These are phyloP conservation scores for Phania funesta DNA, from an alignment of 2,888 invertebrate species.

Conservation along the genomic window DNA sequence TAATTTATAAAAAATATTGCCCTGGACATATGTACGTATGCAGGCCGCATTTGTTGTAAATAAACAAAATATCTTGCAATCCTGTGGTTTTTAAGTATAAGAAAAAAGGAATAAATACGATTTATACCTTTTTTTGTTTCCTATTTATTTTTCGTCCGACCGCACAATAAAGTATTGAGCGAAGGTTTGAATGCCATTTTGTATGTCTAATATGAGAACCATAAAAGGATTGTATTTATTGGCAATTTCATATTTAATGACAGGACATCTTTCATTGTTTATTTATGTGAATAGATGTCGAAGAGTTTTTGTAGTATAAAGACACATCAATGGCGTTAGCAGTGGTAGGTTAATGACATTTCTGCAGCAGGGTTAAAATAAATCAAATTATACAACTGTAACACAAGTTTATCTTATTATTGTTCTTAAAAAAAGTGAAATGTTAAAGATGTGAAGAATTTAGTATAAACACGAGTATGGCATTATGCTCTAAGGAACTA, in stretches of 20 bases:
- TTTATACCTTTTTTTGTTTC: constrained; percentile 66
- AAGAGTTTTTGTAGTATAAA: constrained; percentile 58
- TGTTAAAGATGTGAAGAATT: background rate
- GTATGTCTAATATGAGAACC: constrained; percentile 45
- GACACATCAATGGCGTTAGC: background rate
- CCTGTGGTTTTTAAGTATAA: constrained; percentile 68
- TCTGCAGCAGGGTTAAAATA: constrained; percentile 46
- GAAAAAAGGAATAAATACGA: constrained; percentile 29
- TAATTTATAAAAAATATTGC: constrained; percentile 76
- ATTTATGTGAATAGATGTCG: constrained; percentile 69
- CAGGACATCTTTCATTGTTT: constrained; percentile 70
- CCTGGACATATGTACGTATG: constrained; percentile 79
- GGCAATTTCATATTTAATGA: constrained; percentile 77
- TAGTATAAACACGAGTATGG: background rate
- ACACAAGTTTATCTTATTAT: constrained; percentile 16
- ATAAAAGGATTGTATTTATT: constrained; percentile 71
- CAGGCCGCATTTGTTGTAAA: constrained; percentile 71
- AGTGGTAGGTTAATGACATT: constrained; percentile 34
- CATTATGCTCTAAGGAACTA: background rate
- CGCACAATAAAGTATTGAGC: constrained; percentile 4
- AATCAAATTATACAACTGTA: constrained; percentile 54
- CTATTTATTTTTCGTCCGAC: constrained; percentile 28
- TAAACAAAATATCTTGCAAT: constrained; percentile 70
- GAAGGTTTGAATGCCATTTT: constrained; percentile 40
- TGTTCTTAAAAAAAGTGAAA: background rate